Evolutionary conservation across 1,140 invertebrate species (phyloP).

Genomic region (Orius laevigatus): DNA sequence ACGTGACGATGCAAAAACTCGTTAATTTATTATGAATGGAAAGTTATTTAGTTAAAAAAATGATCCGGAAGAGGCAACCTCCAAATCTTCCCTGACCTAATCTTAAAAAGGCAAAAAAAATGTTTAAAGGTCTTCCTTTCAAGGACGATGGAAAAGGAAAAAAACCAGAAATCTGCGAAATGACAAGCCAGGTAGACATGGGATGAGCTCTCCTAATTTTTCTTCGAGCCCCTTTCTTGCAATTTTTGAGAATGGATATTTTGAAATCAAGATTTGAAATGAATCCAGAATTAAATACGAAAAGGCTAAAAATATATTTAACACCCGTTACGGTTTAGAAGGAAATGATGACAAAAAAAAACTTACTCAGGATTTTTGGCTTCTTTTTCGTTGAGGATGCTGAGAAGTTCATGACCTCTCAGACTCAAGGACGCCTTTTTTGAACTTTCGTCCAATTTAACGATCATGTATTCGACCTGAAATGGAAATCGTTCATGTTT

Average conservation of each 20-base stretch:
- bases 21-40: too few relatives aligned
- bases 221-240: background rate
- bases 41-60: too few relatives aligned
- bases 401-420: conserved; percentile 61
- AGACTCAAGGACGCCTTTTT: conserved; percentile 70
- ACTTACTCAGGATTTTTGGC: conserved; percentile 56
- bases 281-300: background rate
- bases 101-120: too few relatives aligned
- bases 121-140: too few relatives aligned
- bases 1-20: too few relatives aligned
- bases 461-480: conserved; percentile 85
- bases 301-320: conserved; percentile 1
- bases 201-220: too few relatives aligned
- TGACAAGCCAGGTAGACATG: too few relatives aligned
- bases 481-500: conserved; percentile 19
- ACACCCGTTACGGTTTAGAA: background rate
- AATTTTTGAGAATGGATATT: background rate
- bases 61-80: too few relatives aligned
- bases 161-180: too few relatives aligned
- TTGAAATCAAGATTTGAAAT: background rate
- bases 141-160: too few relatives aligned
- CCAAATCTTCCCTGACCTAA: too few relatives aligned
- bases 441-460: conserved; percentile 84
- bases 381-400: conserved; percentile 69
- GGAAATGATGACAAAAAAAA: background rate